Evolutionary conservation across 1,140 invertebrate species (phyloP), one percentile per base, ranked within the genome.

Genomic region (Achatina immaculata): DNA sequence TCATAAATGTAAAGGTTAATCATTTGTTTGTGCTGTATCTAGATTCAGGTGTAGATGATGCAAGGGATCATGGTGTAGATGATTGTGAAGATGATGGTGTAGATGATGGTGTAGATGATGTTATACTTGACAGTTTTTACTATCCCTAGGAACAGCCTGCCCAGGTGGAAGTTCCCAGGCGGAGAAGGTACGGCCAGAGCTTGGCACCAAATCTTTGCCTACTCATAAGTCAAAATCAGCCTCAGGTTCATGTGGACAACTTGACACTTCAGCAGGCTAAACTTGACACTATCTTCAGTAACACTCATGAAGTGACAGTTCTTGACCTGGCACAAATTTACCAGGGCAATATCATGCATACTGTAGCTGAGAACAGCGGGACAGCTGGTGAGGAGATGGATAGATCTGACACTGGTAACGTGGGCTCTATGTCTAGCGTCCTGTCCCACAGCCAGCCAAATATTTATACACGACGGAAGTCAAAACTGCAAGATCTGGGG

Each of bases 181-280:
- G 43, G 1, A n/a, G 74, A 1, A 38, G 74, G 24, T 43, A 38
- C 36, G 74, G 74, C 14, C 74, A 62, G 74, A 76, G 74, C 74
- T 19, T 62, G 42, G 74, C 74, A 38, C 74, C 74, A 34, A 65
- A 76, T 24, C 55, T 76, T 14, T 31, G 51, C 11, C 51, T 62
- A 14, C 55, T 76, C 11, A 65, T 76, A 21, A n/a, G 19, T 3
- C 31, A 76, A 31, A 55, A 58, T 11, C 34, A 28, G 36, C 38
- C 38, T 2, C 36, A 45, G 24, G 0, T 11, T 2, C 9, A 24
- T 24, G 36, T 28, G 42, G 38, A 45, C n/a, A 71, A 42, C 2
- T n/a, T 38, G 6, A 11, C 6, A 21, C 6, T 24, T 42, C 2
- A 71, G 36, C 38, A 42, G 11, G 19, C 38, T 9, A 45, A 21